Base-by-base conservation (phyloP, 2,113 vertebrate species). In the Corythoichthys intestinalis region DNA sequence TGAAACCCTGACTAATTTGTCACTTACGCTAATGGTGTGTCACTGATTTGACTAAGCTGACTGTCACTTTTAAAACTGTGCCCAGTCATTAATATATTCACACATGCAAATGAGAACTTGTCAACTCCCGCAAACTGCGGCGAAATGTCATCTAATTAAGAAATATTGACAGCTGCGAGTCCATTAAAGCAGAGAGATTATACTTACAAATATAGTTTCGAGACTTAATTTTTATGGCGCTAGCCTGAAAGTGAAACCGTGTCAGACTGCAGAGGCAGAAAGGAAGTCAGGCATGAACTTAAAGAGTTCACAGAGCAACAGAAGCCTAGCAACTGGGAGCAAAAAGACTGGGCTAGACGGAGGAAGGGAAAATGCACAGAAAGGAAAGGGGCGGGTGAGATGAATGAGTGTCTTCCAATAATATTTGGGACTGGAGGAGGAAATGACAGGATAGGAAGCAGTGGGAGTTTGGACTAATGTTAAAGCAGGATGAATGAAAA, bases 291-390 rank as follows among this genome's bases (percentile, higher is more conserved):
- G 75, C 86, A 74, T 82, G 75, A 85, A 83, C 85, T 83, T 83
- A 85, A 82, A 86, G 79, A 87, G 82, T 84, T 86, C 86, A 79
- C 82, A 81, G 80, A 83, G 83, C 82, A 84, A 81, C 85, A 78
- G 86, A 74, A 81, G 79, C 84, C 76, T 85, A 78, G 83, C 77
- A 87, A 89, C 82, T 57, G 15, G 67, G 73, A 79, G 66, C 65
- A 74, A 75, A 73, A 70, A 75, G 78, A 82, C 66, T 20, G 79
- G 80, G 75, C 78, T 66, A 74, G 53, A 77, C 53, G 58, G 68
- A 59, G 75, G 76, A 76, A 73, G 76, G 58, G 20, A 75, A 78
- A 72, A 76, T 50, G 61, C 62, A 71, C 59, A 77, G 66, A 38
- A 50, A 77, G 79, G 66, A 76, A 77, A 66, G 62, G 78, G 75